These are phyloP conservation scores for Perca fluviatilis DNA, from an alignment of 2,113 vertebrate genomes.

Conservation along the genomic window DNA sequence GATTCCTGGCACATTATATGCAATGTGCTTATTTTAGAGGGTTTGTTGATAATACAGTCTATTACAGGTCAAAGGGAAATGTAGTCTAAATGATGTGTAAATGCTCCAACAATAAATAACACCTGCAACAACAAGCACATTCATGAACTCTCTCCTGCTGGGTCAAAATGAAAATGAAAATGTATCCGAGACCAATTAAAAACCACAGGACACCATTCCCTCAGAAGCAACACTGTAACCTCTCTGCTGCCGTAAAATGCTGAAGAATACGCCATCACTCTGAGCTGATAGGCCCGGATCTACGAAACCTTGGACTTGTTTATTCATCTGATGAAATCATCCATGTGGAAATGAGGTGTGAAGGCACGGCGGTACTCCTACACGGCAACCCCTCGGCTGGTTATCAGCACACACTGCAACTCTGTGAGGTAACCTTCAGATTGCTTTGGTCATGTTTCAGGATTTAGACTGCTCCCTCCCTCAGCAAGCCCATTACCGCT, in stretches of 20 bases:
- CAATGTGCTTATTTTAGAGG: conserved; percentile 19
- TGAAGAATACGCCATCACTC: neutral
- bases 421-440: conserved; percentile 48
- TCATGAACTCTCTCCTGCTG: conserved; percentile 15
- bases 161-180: conserved; percentile 21
- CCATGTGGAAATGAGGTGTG: conserved; percentile 50
- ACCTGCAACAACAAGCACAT: conserved; percentile 47
- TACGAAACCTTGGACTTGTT: conserved; percentile 6
- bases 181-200: conserved; percentile 56
- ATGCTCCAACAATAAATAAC: conserved; percentile 44
- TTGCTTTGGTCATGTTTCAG: conserved; percentile 57
- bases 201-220: conserved; percentile 12
- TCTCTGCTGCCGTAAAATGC: neutral
- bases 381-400: conserved; percentile 1
- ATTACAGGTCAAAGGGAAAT: conserved; percentile 22
- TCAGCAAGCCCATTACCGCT: conserved; percentile 45
- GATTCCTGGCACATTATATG: neutral
- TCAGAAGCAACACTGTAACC: neutral
- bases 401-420: conserved; percentile 30
- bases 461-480: conserved; percentile 39
- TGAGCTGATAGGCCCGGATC: conserved; percentile 10
- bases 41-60: conserved; percentile 32
- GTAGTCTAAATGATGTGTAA: conserved; percentile 31
- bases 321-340: conserved; percentile 22
- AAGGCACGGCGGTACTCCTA: conserved; percentile 18